Conservation (phyloP, 2,113 vertebrate species). For the Neogale vison region DNA sequence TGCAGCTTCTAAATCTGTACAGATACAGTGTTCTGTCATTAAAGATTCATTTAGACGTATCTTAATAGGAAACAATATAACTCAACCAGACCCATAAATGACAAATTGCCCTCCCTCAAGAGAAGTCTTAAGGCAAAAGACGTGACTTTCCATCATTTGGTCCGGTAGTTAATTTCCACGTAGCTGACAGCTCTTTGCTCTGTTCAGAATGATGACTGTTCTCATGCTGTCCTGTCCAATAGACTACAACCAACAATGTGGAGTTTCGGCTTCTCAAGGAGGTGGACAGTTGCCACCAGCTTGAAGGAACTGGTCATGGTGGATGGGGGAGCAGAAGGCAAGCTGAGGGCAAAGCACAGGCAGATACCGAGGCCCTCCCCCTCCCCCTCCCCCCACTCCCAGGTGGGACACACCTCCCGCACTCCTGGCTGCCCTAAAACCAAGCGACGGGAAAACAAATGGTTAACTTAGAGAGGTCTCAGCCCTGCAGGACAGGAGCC, state of each 20-base stretch:
- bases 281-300: rapidly evolving
- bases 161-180: not conserved
- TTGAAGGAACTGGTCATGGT: too few species aligned
- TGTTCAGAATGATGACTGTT: rapidly evolving
- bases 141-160: not conserved
- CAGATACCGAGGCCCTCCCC: not conserved
- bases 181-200: rapidly evolving
- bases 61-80: constrained; percentile 57
- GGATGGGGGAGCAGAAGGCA: not conserved
- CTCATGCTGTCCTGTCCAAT: rapidly evolving
- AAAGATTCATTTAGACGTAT: constrained; percentile 72
- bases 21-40: constrained; percentile 47
- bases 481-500: not conserved
- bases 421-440: not conserved
- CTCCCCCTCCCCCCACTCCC: not conserved
- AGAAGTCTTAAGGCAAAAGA: constrained; percentile 39
- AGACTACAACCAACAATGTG: rapidly evolving
- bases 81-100: constrained; percentile 46
- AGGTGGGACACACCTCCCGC: not conserved
- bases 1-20: constrained; percentile 56
- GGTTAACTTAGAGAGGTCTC: not conserved
- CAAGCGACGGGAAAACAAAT: not conserved
- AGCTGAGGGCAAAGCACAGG: not conserved
- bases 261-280: not conserved
- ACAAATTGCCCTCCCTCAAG: constrained; percentile 55